phyloP scores from a whole-genome alignment of 2,797 vertebrate genomes.

The Avahi laniger region DNA sequence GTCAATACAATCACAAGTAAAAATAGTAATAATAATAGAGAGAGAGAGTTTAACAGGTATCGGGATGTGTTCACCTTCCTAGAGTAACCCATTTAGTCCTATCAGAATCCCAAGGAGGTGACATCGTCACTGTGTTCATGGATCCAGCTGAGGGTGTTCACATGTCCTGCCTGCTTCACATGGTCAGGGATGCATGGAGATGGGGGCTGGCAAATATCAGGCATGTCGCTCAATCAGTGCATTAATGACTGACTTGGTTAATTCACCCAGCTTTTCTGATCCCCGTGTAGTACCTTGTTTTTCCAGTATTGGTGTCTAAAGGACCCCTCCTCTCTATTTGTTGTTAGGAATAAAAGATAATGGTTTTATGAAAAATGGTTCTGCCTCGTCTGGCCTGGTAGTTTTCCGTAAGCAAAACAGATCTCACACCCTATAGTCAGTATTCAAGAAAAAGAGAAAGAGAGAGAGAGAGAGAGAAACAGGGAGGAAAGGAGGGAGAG shows the following conservation, averaged over 20 bases:
- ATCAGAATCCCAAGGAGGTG: neutral
- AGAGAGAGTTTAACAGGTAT: neutral
- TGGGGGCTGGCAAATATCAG: neutral
- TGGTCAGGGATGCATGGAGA: neutral
- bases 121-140: neutral
- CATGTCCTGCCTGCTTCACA: neutral
- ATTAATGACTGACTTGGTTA: neutral
- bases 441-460: neutral
- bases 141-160: neutral
- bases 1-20: neutral
- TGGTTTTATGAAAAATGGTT: neutral
- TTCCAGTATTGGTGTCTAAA: neutral
- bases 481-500: neutral
- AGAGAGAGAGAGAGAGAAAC: too few species aligned
- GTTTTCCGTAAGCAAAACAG: neutral
- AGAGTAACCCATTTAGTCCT: neutral
- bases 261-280: neutral
- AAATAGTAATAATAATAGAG: neutral
- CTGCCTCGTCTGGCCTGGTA: neutral
- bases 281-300: neutral
- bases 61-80: neutral
- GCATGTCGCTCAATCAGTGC: neutral
- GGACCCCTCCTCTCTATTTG: accelerated
- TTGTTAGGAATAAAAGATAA: neutral
- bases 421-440: neutral